Evolutionary conservation across 2,888 invertebrate genomes (phyloP).

Genomic region (Cataglyphis livida): DNA sequence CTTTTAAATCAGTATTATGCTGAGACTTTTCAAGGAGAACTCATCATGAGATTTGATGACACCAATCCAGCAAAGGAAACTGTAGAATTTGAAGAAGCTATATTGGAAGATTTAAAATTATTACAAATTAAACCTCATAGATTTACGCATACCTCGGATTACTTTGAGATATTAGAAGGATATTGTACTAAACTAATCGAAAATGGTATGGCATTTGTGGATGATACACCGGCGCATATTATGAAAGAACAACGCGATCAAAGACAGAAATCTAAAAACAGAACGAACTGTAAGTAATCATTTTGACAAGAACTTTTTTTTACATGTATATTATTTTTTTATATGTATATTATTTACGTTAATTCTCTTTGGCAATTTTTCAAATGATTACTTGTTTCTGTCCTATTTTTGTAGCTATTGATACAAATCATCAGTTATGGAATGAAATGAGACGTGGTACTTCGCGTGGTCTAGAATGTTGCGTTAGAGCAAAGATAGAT

Average conservation of each 20-base stretch:
- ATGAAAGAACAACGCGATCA: slow-evolving; percentile 99
- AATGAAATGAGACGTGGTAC: slow-evolving; percentile 97
- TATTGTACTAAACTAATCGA: slow-evolving; percentile 95
- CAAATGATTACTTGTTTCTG: neutral
- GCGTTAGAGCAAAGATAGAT: slow-evolving; percentile 98
- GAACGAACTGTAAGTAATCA: slow-evolving; percentile 91
- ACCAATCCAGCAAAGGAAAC: slow-evolving; percentile 99
- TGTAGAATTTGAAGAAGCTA: slow-evolving; percentile 98
- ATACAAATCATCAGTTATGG: slow-evolving; percentile 96
- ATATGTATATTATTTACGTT: neutral
- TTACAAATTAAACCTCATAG: slow-evolving; percentile 96
- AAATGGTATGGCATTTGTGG: slow-evolving; percentile 97
- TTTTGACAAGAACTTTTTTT: neutral
- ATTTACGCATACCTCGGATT: slow-evolving; percentile 98
- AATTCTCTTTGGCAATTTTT: slow-evolving; percentile 2
- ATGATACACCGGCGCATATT: slow-evolving; percentile 96
- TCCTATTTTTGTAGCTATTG: slow-evolving; percentile 88
- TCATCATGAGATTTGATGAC: slow-evolving; percentile 99
- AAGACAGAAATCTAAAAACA: slow-evolving; percentile 93
- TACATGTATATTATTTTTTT: neutral
- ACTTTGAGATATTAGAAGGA: slow-evolving; percentile 96
- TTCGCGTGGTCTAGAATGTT: slow-evolving; percentile 93
- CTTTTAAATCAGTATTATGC: slow-evolving; percentile 99
- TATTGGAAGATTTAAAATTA: slow-evolving; percentile 96
- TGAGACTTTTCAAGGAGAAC: slow-evolving; percentile 95